Base-by-base conservation (phyloP, 2,113 vertebrate species). In the Spea bombifrons region DNA sequence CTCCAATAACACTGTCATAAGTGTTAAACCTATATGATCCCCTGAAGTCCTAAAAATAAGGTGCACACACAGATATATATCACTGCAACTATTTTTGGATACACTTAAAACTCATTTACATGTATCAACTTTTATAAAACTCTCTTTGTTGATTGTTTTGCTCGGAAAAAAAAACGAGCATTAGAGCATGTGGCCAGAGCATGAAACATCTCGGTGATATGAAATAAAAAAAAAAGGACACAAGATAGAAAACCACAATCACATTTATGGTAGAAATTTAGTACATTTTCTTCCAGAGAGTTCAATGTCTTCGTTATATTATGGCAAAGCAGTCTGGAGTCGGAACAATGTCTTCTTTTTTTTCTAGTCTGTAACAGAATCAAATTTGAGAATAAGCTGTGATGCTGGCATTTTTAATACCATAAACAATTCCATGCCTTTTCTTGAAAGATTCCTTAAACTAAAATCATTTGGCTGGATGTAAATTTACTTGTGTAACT, bases 231-330 rank as follows among this genome's bases (percentile, higher is more conserved):
- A 45, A 71, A 65, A 71, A 78, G 59, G 63, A 66, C 48, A 71
- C 46, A 71, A 78, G 76, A 78, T 78, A 66, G n/a, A 53, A 78
- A 72, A 78, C 76, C 69, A 65, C 76, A 78, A 72, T 72, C 69
- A 66, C 76, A 78, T 78, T 71, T 72, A 72, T 66, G 48, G 69
- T 30, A 78, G 17, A 72, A 48, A 46, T 72, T 66, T 45, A 47
- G 69, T 72, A 55, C 61, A 72, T 72, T 78, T 78, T 78, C 48
- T 72, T 78, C 76, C 61, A 78, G 55, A 45, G 43, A 10, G 43
- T 30, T 72, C 12, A 78, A 78, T 72, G 76, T 61, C 44, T 78
- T 71, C 13, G 48, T 72, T 78, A 66, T 78, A 55, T 78, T 72
- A 72, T 65, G 63, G 45, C 72, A 78, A n/a, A 65, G 17, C 57